These are phyloP conservation scores for Drosophila pandora DNA, from an alignment of 1,140 invertebrate genomes.

Conservation along the genomic window DNA sequence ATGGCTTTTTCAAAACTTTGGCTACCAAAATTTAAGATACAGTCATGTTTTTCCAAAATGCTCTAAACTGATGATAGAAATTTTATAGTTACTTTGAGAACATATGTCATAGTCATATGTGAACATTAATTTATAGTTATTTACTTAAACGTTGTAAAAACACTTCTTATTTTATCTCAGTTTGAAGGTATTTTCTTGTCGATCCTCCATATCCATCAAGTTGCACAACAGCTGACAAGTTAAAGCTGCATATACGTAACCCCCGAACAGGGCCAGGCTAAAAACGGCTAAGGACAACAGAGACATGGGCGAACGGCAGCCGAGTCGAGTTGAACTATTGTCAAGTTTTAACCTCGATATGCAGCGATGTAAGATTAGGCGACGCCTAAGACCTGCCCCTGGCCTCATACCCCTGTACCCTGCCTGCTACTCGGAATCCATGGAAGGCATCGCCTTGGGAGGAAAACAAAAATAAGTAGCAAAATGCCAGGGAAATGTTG, in stretches of 20 bases:
- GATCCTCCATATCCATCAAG: slow-evolving; percentile 7
- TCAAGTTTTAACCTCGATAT: slow-evolving; percentile 81
- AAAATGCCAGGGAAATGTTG: slow-evolving; percentile 45
- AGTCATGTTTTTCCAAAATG: background rate
- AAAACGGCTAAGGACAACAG: slow-evolving; percentile 61
- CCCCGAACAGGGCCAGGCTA: slow-evolving; percentile 51
- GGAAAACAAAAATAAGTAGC: slow-evolving; percentile 68
- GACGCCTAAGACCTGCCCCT: slow-evolving; percentile 32
- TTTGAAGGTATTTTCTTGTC: background rate
- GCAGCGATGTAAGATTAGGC: slow-evolving; percentile 76
- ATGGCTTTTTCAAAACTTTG: background rate
- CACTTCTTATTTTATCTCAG: no score
- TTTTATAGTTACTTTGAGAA: no score
- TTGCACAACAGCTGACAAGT: slow-evolving; percentile 39
- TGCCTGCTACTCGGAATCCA: slow-evolving; percentile 4
- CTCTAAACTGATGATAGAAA: no score
- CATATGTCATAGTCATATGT: no score
- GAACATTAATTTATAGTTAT: no score
- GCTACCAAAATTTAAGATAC: background rate
- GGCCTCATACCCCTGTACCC: background rate
- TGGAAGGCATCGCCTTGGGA: slow-evolving; percentile 59
- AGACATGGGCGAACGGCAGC: slow-evolving; percentile 59
- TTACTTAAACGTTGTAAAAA: no score
- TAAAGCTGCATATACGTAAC: slow-evolving; percentile 66
- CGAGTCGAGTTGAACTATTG: slow-evolving; percentile 80